Evolutionary conservation across 2,113 vertebrate genomes (phyloP).

Genomic region (Megatriorchis doriae): DNA sequence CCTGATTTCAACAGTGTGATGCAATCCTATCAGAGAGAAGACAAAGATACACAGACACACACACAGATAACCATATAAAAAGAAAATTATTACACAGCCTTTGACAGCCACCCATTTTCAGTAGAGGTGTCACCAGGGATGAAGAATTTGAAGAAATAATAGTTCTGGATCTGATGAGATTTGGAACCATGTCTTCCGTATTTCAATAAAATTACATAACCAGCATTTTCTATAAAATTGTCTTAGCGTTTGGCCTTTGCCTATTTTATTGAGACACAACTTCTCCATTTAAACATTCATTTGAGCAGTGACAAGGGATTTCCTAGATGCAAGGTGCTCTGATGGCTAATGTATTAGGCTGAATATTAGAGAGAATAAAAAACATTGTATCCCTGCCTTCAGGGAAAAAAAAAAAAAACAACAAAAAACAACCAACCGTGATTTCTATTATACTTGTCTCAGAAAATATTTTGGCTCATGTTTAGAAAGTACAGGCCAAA

Average conservation of each 20-base stretch:
- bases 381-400: not conserved
- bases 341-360: not conserved
- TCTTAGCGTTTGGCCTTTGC: not conserved
- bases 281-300: not conserved
- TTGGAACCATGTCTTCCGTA: not conserved
- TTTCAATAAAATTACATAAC: not conserved
- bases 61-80: not conserved
- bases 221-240: not conserved
- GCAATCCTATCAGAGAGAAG: not conserved
- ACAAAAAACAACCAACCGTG: fast-evolving
- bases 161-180: not conserved
- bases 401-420: not conserved
- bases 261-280: not conserved
- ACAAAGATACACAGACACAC: not conserved
- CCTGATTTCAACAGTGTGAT: not conserved
- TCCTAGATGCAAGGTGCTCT: not conserved
- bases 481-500: not conserved
- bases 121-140: not conserved
- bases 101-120: not conserved
- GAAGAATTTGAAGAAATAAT: not conserved
- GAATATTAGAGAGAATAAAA: not conserved
- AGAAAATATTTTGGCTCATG: not conserved
- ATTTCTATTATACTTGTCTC: not conserved
- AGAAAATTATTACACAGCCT: not conserved
- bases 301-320: not conserved